Base-by-base conservation (phyloP, 2,888 invertebrate species). In the Thymelicus acteon region DNA sequence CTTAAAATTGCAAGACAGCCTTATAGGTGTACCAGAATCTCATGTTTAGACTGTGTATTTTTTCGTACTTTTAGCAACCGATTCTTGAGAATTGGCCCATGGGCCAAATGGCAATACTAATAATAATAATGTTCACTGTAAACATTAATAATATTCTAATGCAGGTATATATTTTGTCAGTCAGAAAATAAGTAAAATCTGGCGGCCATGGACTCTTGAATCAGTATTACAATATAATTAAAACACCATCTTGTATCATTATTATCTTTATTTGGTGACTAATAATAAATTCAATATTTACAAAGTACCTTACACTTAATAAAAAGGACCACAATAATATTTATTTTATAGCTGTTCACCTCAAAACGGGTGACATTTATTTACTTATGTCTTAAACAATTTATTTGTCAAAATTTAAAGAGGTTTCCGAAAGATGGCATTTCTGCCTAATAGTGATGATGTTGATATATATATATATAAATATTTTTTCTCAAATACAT, bases 251-350 rank as follows among this genome's bases (percentile, higher is more conserved):
- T 57, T 15, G 19, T 57, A 54, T 85, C 85, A 54, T 54, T 54
- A 86, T 87, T 77, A 76, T 75, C 76, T 78, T 88, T 88, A 90
- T 91, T 91, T 91, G 89, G 89, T 90, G 88, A 85, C 81, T 86
- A 31, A 83, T 80, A 83, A 88, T 82, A 86, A 80, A 87, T 86
- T 84, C 82, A 85, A 85, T 92, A 91, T 91, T 90, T 92, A 92
- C 91, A 91, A 87, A 86, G 86, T 85, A 84, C 83, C 82, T 83
- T 85, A 86, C 78, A 79, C 82, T 81, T 85, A 84, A 74, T 75
- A 74, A 78, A 80, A 82, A 80, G 80, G 76, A 78, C 80, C 79
- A 78, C 78, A 76, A 73, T 79, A 67, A 78, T 77, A 65, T 71
- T 65, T 60, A 54, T 65, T 49, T 37, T 60, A 58, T 47, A 68